Conservation (phyloP, 2,888 invertebrate genomes). For the Reticulitermes lucifugus region DNA sequence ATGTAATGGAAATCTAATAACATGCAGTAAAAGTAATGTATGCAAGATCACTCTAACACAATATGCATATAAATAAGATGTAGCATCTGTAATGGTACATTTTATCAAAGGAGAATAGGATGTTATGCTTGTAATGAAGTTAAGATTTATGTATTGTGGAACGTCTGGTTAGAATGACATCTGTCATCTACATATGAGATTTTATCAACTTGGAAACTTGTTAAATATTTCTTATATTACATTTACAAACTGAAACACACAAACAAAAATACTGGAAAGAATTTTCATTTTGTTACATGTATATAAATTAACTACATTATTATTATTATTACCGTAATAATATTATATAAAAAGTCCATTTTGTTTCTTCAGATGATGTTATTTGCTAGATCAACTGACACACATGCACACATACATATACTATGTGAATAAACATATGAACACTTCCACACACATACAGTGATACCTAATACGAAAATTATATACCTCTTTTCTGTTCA, state of each 20-base stretch:
- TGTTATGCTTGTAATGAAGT: too few species aligned
- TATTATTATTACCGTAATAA: conserved; percentile 33
- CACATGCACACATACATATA: background rate
- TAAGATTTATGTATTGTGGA: background rate
- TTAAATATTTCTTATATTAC: conserved; percentile 53
- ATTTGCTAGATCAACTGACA: conserved; percentile 4
- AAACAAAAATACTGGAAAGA: conserved; percentile 42
- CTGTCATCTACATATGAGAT: background rate
- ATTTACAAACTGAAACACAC: conserved; percentile 53
- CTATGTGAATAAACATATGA: too few species aligned
- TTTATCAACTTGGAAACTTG: conserved; percentile 42
- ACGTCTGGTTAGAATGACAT: background rate
- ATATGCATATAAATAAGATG: too few species aligned
- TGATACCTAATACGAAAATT: background rate
- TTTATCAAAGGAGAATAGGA: too few species aligned
- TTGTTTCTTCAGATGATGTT: conserved; percentile 30
- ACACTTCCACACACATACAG: background rate
- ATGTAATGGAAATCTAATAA: too few species aligned
- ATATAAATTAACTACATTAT: conserved; percentile 49
- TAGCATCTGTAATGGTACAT: too few species aligned
- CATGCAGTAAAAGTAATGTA: too few species aligned
- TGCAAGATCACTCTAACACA: too few species aligned
- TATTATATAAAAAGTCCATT: conserved; percentile 48
- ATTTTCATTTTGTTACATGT: conserved; percentile 43
- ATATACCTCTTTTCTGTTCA: background rate